Conservation (phyloP, 2,888 invertebrate genomes). For the Drosophila glabriapex region DNA sequence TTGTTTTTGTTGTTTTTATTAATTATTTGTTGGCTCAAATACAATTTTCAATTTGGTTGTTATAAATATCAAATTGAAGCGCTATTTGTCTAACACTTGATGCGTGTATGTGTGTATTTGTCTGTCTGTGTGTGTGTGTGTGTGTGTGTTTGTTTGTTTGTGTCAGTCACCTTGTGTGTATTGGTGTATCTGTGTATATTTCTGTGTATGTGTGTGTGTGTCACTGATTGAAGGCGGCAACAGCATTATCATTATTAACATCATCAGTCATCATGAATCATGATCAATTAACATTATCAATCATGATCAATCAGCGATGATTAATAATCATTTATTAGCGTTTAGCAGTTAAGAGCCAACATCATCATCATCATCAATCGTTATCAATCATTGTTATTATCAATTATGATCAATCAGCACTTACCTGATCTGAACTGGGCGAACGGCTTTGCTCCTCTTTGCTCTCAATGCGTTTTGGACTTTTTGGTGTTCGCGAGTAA, state of each 20-base stretch:
- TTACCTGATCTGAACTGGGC: conserved; percentile 96
- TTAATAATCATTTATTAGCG: conserved; percentile 38
- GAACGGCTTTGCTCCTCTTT: conserved; percentile 90
- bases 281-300: conserved; percentile 25
- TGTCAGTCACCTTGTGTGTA: conserved; percentile 1
- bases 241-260: conserved; percentile 48
- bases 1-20: conserved; percentile 15
- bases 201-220: conserved; percentile 38
- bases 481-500: conserved; percentile 92
- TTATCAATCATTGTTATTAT: conserved; percentile 21
- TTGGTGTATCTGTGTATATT: conserved; percentile 16
- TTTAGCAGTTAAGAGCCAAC: conserved; percentile 48
- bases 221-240: conserved; percentile 56
- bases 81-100: conserved; percentile 46
- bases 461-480: conserved; percentile 88
- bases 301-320: conserved; percentile 36
- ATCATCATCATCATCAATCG: conserved; percentile 22
- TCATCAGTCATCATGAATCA: conserved; percentile 39
- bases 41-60: conserved; percentile 15
- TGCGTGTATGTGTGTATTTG: conserved; percentile 27
- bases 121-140: conserved; percentile 16
- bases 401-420: conserved; percentile 54
- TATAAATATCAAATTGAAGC: conserved; percentile 21
- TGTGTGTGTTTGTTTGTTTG: conserved; percentile 29
- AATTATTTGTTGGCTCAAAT: conserved; percentile 45